phyloP scores from a whole-genome alignment of 2,888 invertebrate genomes.

The Dioctria rufipes region DNA sequence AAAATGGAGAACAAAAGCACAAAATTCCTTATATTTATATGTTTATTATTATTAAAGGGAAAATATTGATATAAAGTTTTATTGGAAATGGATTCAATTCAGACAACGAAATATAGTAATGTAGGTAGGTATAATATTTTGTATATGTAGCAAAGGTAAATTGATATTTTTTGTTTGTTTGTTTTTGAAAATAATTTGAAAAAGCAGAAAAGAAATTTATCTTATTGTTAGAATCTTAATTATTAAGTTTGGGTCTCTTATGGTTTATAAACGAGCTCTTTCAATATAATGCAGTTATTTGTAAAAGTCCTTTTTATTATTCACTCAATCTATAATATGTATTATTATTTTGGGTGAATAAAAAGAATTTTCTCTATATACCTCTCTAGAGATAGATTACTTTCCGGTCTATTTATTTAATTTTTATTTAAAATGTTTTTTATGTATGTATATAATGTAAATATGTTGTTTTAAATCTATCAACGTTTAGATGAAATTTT shows the following conservation, averaged over 20 bases:
- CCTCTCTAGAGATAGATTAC: neutral
- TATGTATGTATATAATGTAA: neutral
- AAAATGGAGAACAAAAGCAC: no score
- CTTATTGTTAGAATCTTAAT: slow-evolving; percentile 33
- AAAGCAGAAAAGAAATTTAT: neutral
- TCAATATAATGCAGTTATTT: neutral
- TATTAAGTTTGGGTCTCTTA: slow-evolving; percentile 41
- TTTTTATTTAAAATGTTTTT: neutral
- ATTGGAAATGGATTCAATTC: no score
- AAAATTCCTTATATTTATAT: no score
- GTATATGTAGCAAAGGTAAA: no score
- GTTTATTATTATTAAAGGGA: no score
- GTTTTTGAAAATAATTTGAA: neutral
- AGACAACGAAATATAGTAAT: no score
- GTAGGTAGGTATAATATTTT: no score
- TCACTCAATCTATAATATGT: neutral
- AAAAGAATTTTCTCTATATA: neutral
- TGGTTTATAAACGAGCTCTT: slow-evolving; percentile 11
- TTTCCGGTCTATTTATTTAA: neutral
- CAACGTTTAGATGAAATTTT: neutral
- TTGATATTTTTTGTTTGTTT: no score
- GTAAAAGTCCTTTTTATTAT: neutral
- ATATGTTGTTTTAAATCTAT: neutral
- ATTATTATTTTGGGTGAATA: neutral
- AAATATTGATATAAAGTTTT: no score